A percentile compares a stretch with the other conserved stretches of the same genome.
Evolutionary conservation across 1,140 invertebrate species (phyloP).

Genomic region (Cheumatopsyche charites): DNA sequence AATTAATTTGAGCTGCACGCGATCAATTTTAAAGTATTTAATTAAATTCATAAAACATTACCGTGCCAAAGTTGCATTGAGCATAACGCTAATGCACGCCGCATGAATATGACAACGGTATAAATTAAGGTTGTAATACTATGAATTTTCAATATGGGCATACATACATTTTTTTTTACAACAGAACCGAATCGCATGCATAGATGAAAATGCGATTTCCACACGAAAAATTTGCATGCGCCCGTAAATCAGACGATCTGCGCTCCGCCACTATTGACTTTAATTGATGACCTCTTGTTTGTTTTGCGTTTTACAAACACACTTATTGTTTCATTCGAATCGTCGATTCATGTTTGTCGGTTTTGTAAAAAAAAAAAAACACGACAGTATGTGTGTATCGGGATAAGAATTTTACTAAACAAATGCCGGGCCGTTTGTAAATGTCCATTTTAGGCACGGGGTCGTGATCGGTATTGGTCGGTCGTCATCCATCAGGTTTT

Average conservation of each 20-base stretch:
- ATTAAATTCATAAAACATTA: slow-evolving; percentile 23
- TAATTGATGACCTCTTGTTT: slow-evolving; percentile 16
- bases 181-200: too few species aligned
- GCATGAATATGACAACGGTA: slow-evolving; percentile 17
- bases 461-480: slow-evolving; percentile 24
- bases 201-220: too few species aligned
- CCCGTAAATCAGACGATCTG: too few species aligned
- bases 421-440: slow-evolving; percentile 19
- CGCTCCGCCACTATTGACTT: too few species aligned
- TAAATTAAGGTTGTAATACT: neutral
- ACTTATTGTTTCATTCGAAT: slow-evolving; percentile 7
- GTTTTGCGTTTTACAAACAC: neutral
- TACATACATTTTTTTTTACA: too few species aligned
- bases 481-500: slow-evolving; percentile 27
- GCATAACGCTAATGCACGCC: slow-evolving; percentile 2
- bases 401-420: slow-evolving; percentile 24
- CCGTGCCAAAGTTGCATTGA: neutral
- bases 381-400: neutral
- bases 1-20: slow-evolving; percentile 14
- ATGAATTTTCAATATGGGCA: too few species aligned
- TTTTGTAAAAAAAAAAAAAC: neutral
- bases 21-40: slow-evolving; percentile 23
- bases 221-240: too few species aligned
- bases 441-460: slow-evolving; percentile 21
- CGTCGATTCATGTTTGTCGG: too few species aligned